Evolutionary conservation across 2,797 vertebrate genomes (phyloP), one percentile per base, ranked within the genome.

Genomic region (Sebastolobus altivelis): DNA sequence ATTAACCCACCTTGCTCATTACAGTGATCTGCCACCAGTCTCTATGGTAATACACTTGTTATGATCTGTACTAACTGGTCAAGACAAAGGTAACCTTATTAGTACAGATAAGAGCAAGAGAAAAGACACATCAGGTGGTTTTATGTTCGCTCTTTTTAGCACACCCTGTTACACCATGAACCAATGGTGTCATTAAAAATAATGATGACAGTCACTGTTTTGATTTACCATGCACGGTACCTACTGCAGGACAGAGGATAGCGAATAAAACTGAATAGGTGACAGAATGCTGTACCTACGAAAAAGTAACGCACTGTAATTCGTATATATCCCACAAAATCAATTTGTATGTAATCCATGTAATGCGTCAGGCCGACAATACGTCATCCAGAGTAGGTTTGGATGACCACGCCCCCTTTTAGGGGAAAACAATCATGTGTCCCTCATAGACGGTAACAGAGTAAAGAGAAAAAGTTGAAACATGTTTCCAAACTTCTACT

Each of bases 1-100:
- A 69, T 81, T 73, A 87, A 68, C 75, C 62, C 62, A 14, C 25
- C 58, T 56, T 16, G n/a, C 68, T 77, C 68, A 75, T 56, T 58
- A 58, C 25, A 76, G 54, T 31, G 29, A 73, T 29, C 59, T 59
- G 38, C 56, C 52, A 38, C 27, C 62, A 4, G 61, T 77, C 59
- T 46, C 56, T 43, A 52, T 38, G 56, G 65, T 58, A 20, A 82
- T 55, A 59, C 43, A 25, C 58, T 10, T 22, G 18, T 55, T 52
- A 37, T 65, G 62, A 60, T 63, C 25, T 4, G 12, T 25, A 59
- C 37, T 58, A 65, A 60, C 22, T 38, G 37, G 6, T 54, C 49
- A 54, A n/a, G 49, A 54, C 31, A 72, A 49, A 22, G 1, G 22
- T n/a, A 18, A 40, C 10, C 16, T 1, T 58, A 29, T 40, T 25